Evolutionary conservation across 2,888 invertebrate genomes (phyloP).

Genomic region (Melinaea menophilus): DNA sequence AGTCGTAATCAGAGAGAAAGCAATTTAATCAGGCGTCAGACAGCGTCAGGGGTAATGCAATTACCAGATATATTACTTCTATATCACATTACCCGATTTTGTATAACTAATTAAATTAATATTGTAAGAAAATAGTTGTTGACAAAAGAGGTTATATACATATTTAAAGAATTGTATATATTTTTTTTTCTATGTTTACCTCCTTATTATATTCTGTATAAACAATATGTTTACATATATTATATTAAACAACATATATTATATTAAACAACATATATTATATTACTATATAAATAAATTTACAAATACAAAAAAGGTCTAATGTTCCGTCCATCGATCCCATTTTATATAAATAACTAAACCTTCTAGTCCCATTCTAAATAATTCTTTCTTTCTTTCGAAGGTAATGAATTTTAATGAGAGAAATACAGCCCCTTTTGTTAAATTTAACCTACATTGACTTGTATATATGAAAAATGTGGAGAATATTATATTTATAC

Average conservation of each 20-base stretch:
- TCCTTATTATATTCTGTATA: too few species aligned
- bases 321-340: neutral
- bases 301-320: constrained; percentile 42
- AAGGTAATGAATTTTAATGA: constrained; percentile 22
- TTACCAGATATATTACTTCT: constrained; percentile 37
- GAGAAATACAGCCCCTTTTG: constrained; percentile 10
- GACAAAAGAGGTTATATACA: too few species aligned
- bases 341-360: neutral
- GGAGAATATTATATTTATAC: neutral
- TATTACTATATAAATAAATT: too few species aligned
- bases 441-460: constrained; percentile 9
- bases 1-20: constrained; percentile 45
- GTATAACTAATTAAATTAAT: too few species aligned
- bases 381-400: constrained; percentile 18
- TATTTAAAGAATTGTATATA: too few species aligned
- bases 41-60: constrained; percentile 28
- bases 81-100: neutral
- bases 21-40: constrained; percentile 49
- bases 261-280: too few species aligned
- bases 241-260: too few species aligned
- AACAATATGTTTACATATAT: too few species aligned
- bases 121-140: too few species aligned
- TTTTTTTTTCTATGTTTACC: too few species aligned
- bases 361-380: constrained; percentile 14
- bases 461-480: neutral